Base-by-base conservation (phyloP, 2,888 invertebrate species). In the Aelia acuminata region DNA sequence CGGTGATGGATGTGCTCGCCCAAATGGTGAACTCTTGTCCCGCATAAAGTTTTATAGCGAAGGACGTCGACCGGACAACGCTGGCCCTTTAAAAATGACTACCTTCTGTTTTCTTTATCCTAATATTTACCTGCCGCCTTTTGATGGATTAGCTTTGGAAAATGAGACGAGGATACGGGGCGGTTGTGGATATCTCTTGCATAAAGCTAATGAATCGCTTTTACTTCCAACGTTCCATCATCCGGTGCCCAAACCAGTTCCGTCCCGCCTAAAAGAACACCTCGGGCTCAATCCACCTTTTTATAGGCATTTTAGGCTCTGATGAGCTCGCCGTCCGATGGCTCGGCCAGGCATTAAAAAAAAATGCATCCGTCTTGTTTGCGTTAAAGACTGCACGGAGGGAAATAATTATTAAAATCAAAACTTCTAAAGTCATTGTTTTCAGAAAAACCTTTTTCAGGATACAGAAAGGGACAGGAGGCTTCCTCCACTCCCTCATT, bases 191-290 rank as follows among this genome's bases (percentile, higher is more conserved):
- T 75, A 75, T 43, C 75, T 75, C 15, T 20, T 75, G 75, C 75
- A 75, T 75, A 75, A 75, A 75, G 39, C 75, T 75, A 75, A 75
- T 75, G 75, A 75, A 75, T 75, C 75, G 75, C 75, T 75, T 75
- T 75, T 75, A 75, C 39, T 75, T 75, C 75, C 75, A 75, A 15
- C 75, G 75, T 39, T 75, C 75, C 75, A 75, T 75, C 75, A 75
- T 75, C 75, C 11, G 39, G 35, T 39, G 22, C 39, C 75, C 26
- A 75, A 75, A 75, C 75, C 35, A 75, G 75, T 75, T 43, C 39
- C 75, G 39, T 22, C 75, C 22, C 75, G 39, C 39, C 75, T 43
- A 39, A 43, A 39, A 75, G 75, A 75, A 43, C 75, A 75, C 75
- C 75, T 75, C 39, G 75, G 22, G 75, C 35, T 75, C 7, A 39